Conservation (phyloP, 2,113 vertebrate species). For the Nyctereutes procyonoides region DNA sequence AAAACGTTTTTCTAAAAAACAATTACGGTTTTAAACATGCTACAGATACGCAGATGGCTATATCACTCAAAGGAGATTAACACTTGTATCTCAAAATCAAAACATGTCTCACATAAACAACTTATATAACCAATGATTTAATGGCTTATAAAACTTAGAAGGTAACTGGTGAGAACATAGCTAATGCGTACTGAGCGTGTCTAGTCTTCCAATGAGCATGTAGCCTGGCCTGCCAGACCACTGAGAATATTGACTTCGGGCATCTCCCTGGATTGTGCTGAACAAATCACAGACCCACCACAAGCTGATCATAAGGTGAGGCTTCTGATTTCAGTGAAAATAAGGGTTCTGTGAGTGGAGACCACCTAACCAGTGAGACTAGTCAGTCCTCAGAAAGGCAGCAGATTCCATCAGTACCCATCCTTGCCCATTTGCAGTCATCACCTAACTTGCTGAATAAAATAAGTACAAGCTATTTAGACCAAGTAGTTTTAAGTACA, state of each 20-base stretch:
- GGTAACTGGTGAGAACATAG: background rate
- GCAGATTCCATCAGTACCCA: background rate
- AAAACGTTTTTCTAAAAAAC: constrained; percentile 16
- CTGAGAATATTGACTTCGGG: background rate
- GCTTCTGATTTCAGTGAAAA: background rate
- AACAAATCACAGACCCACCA: background rate
- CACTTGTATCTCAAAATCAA: constrained; percentile 35
- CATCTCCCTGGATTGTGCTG: background rate
- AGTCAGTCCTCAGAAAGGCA: background rate
- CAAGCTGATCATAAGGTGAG: background rate
- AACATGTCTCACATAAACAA: constrained; percentile 43
- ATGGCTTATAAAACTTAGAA: background rate
- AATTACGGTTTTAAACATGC: constrained; percentile 30
- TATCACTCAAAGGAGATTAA: constrained; percentile 22
- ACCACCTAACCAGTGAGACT: background rate
- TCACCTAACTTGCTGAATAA: constrained; percentile 25
- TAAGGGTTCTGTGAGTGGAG: background rate
- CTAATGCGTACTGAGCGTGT: background rate
- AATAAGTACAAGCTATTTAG: constrained; percentile 31
- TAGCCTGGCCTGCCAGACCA: background rate
- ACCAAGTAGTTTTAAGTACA: background rate
- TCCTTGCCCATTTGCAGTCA: background rate
- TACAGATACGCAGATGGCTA: background rate
- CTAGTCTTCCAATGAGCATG: background rate
- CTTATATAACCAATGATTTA: constrained; percentile 47